Base-by-base conservation (phyloP, 2,113 vertebrate genomes). In the Acanthisitta chloris region DNA sequence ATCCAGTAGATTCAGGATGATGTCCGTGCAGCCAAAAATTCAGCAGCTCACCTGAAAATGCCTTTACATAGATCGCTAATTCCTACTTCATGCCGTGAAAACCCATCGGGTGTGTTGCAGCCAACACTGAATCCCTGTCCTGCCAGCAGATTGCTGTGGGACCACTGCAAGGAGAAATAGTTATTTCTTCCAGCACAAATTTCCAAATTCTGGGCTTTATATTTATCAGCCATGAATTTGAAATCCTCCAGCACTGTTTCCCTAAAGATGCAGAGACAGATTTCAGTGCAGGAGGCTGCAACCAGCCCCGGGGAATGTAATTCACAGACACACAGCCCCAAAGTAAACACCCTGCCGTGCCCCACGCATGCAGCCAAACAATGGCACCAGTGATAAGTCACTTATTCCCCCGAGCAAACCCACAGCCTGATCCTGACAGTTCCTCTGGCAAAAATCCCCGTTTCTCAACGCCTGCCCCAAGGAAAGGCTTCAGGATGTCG, bases 401-500 rank as follows among this genome's bases (percentile, higher is more conserved):
- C 83, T 91, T 76, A 71, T 82, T 90, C 55, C 69, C 43, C 12
- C 17, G 59, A 67, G 61, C 46, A 67, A 46, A 54, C 24, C 38
- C 52, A 20, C 69, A 59, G 45, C 36, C 69, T 0, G 1, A 76
- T 86, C 57, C 84, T 72, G 62, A 76, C 33, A 61, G 54, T 38
- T 87, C 21, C 84, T 40, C 58, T 55, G 67, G 85, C 16, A 49
- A 42, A 90, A 92, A 31, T 18, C 26, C 33, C 40, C 73, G 13
- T 86, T 92, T 97, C 83, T 51, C 69, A 88, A 52, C 4, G 74
- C 57, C 90, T 96, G 71, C 64, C 59, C 83, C 7, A 7, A 65
- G 81, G 29, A 24, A 90, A 29, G 64, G 40, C 59, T 81, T 33
- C 83, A 90, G 92, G 91, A 88, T 91, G 93, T 90, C 7, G 0